Conservation (phyloP, 2,113 vertebrate species). For the Mobula birostris region DNA sequence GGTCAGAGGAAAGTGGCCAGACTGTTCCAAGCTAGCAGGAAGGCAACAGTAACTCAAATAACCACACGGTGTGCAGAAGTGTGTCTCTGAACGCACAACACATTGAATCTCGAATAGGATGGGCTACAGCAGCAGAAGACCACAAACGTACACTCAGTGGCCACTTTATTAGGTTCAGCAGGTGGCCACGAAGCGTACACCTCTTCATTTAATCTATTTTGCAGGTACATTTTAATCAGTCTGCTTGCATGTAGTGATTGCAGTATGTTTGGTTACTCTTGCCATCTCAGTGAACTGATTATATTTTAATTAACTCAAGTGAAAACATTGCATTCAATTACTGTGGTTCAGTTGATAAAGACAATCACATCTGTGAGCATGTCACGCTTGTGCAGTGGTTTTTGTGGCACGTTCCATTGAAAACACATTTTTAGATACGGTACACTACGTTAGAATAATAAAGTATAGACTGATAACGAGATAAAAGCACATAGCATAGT, state of each 20-base stretch:
- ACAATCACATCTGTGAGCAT: background rate
- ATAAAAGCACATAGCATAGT: background rate
- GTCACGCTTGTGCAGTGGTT: background rate
- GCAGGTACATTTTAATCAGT: background rate
- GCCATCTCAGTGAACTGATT: background rate
- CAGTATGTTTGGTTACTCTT: background rate
- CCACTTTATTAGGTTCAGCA: no score
- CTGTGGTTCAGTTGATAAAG: background rate
- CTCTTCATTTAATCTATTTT: background rate
- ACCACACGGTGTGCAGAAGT: no score
- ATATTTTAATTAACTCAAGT: background rate
- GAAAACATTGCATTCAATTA: background rate
- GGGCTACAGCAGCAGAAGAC: no score
- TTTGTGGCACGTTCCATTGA: background rate
- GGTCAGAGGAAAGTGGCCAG: no score
- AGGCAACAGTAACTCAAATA: no score
- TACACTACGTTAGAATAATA: background rate
- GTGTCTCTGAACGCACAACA: no score
- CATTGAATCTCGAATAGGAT: no score
- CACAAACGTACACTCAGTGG: no score
- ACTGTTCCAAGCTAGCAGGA: no score
- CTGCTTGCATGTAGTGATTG: background rate
- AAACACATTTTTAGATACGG: background rate
- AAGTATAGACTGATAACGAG: background rate
- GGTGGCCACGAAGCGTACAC: no score